phyloP scores from a whole-genome alignment of 2,888 invertebrate genomes.

The Allacma fusca region DNA sequence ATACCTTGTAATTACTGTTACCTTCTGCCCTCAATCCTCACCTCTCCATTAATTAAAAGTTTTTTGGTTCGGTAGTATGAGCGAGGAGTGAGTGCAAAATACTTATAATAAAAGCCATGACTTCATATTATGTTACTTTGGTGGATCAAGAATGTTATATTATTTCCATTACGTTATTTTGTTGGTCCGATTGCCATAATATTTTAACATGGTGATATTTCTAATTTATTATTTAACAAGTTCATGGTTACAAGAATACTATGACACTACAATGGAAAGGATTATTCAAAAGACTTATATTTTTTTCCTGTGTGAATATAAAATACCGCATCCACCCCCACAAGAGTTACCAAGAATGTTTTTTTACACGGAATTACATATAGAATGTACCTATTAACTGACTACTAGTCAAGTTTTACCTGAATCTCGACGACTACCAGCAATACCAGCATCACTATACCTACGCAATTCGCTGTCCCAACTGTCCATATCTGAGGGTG shows the following conservation, averaged over 20 bases:
- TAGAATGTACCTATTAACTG: slow-evolving; percentile 7
- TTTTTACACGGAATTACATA: background rate
- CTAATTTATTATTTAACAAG: slow-evolving; percentile 31
- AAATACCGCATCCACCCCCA: slow-evolving; percentile 29
- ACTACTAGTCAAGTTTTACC: slow-evolving; percentile 33
- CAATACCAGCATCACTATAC: slow-evolving; percentile 16
- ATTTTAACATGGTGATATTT: slow-evolving; percentile 25
- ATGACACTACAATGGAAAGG: background rate
- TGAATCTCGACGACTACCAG: slow-evolving; percentile 33
- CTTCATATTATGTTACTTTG: no score
- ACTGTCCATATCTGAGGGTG: slow-evolving; percentile 37
- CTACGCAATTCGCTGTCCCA: slow-evolving; percentile 39
- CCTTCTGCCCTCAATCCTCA: no score
- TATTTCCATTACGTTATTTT: background rate
- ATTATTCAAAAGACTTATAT: background rate
- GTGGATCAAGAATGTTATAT: no score
- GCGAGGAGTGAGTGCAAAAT: no score
- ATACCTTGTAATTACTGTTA: no score
- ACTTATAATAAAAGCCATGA: no score
- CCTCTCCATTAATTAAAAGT: no score
- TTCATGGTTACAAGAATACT: slow-evolving; percentile 29
- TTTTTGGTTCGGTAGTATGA: no score
- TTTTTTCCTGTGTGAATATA: background rate
- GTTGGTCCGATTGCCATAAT: background rate
- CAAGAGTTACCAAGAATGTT: background rate